These are phyloP conservation scores for Cyanoderma ruficeps DNA, from an alignment of 2,113 vertebrate species.

Conservation along the genomic window DNA sequence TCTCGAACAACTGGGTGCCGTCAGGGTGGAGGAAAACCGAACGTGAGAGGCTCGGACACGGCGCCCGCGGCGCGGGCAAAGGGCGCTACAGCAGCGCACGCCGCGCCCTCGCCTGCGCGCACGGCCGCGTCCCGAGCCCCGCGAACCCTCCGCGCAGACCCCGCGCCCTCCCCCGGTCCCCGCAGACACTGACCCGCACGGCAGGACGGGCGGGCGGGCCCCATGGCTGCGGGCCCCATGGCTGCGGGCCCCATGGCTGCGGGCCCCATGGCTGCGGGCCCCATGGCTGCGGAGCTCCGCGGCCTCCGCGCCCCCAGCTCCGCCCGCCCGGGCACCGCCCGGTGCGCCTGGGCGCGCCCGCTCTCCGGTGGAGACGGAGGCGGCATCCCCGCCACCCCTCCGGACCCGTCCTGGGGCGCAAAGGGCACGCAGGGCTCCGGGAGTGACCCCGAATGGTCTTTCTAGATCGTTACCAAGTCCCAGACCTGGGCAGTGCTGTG, in stretches of 20 bases:
- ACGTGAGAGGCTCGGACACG: accelerated
- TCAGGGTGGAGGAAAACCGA: accelerated
- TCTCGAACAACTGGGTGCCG: accelerated
- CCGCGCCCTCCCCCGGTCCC: not conserved
- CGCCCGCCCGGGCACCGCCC: not conserved
- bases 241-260: not conserved
- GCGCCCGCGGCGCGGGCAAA: not conserved
- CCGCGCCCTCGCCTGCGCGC: not conserved
- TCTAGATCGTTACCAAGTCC: accelerated
- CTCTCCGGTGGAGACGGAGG: not conserved
- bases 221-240: constrained; percentile 21
- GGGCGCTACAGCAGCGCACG: accelerated
- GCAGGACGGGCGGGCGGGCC: constrained; percentile 18
- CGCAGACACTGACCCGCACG: constrained; percentile 42
- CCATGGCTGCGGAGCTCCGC: not conserved
- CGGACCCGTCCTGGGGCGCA: accelerated
- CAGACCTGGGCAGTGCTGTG: too few relatives aligned
- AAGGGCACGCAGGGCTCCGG: accelerated
- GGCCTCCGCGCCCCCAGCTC: not conserved
- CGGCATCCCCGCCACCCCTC: not conserved
- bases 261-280: too few relatives aligned
- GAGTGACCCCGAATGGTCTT: not conserved
- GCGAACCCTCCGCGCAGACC: not conserved
- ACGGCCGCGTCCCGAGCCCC: not conserved
- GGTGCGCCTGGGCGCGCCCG: not conserved